Conservation (phyloP, 2,113 vertebrate species). For the Laterallus jamaicensis region DNA sequence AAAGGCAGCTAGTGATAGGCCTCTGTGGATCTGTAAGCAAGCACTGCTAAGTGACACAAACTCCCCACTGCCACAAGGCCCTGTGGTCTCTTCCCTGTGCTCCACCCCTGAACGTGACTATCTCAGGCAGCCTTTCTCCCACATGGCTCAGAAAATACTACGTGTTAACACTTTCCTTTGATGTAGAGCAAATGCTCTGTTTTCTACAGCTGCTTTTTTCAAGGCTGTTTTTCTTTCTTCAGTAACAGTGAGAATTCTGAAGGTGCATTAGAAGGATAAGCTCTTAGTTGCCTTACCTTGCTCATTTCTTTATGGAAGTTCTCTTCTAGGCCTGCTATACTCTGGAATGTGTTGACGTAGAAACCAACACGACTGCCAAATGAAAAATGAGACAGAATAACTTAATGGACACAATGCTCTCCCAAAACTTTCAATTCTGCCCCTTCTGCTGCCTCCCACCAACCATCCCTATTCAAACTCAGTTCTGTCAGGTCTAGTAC, state of each 20-base stretch:
- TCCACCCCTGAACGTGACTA: neutral
- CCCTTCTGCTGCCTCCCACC: neutral
- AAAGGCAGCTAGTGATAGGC: neutral
- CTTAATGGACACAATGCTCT: neutral
- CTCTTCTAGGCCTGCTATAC: conserved; percentile 94
- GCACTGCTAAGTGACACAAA: neutral
- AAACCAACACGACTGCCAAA: conserved; percentile 92
- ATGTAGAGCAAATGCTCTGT: neutral
- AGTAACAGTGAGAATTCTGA: neutral
- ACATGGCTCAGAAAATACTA: neutral
- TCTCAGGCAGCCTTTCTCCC: neutral
- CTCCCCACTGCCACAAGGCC: neutral
- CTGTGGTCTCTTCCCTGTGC: neutral
- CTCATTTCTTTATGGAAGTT: conserved; percentile 98
- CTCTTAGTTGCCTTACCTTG: conserved; percentile 81
- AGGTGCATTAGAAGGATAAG: neutral
- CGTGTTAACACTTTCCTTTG: neutral
- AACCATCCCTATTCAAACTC: neutral
- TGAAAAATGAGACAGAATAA: conserved; percentile 15
- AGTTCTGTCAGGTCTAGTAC: neutral
- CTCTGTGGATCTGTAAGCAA: neutral
- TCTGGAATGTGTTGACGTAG: conserved; percentile 99
- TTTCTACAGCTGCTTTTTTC: neutral
- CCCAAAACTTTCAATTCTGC: neutral
- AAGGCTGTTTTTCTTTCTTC: neutral